Percentiles rank a stretch among this genome's conserved stretches.
These are phyloP conservation scores for Cerastis leucographa DNA, from an alignment of 2,888 invertebrate genomes.

Conservation along the genomic window DNA sequence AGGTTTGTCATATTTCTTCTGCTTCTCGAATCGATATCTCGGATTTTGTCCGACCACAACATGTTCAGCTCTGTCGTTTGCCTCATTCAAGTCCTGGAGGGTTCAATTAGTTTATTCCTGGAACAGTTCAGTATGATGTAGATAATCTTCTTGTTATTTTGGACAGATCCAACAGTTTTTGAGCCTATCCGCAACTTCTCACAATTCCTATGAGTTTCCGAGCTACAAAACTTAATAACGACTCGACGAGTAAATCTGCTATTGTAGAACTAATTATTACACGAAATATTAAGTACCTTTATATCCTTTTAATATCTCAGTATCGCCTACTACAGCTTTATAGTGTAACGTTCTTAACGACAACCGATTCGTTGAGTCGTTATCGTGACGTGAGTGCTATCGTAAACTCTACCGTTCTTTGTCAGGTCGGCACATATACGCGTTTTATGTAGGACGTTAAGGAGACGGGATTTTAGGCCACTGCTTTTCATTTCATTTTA, in stretches of 20 bases:
- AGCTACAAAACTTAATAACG: not conserved
- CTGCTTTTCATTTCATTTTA: not conserved
- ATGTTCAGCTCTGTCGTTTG: not conserved
- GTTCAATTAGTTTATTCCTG: too few relatives aligned
- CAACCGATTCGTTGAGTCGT: slow-evolving; percentile 30
- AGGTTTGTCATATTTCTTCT: not conserved
- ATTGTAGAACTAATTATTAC: not conserved
- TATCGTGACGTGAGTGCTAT: slow-evolving; percentile 31
- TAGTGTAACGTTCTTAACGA: slow-evolving; percentile 15
- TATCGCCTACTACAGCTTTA: not conserved
- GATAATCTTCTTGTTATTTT: not conserved
- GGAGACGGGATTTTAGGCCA: slow-evolving; percentile 2
- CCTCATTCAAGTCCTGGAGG: not conserved
- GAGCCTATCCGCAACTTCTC: not conserved
- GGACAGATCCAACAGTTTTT: not conserved
- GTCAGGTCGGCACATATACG: slow-evolving; percentile 32
- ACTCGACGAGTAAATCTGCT: not conserved
- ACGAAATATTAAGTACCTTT: not conserved
- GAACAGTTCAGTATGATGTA: not conserved
- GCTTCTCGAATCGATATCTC: not conserved
- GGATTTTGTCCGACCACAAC: not conserved
- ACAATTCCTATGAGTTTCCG: not conserved
- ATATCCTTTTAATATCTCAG: slow-evolving; percentile 3
- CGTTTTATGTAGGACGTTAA: slow-evolving; percentile 28
- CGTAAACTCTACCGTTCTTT: slow-evolving; percentile 32